These are phyloP conservation scores for Nebria salina DNA, from an alignment of 2,888 invertebrate genomes.

Conservation along the genomic window DNA sequence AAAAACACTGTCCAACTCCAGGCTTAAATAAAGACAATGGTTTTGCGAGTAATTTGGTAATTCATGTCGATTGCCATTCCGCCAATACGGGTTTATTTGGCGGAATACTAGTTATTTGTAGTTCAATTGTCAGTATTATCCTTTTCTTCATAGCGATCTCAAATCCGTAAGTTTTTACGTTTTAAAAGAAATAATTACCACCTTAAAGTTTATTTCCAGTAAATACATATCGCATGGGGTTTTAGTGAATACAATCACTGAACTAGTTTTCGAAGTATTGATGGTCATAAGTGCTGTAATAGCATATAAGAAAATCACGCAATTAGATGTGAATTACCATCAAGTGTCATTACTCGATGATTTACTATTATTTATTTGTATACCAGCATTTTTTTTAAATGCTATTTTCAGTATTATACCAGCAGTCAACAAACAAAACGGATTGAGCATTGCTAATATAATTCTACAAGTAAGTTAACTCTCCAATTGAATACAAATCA, in stretches of 20 bases:
- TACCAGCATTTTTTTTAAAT: slow-evolving; percentile 78
- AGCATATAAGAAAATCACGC: slow-evolving; percentile 72
- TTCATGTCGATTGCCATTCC: slow-evolving; percentile 78
- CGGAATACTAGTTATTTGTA: slow-evolving; percentile 68
- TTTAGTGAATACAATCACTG: slow-evolving; percentile 65
- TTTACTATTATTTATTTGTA: slow-evolving; percentile 74
- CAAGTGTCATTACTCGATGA: slow-evolving; percentile 75
- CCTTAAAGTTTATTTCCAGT: slow-evolving; percentile 54
- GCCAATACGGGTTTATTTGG: slow-evolving; percentile 79
- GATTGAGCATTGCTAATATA: slow-evolving; percentile 66
- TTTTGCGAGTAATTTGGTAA: slow-evolving; percentile 65
- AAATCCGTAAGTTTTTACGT: slow-evolving; percentile 61
- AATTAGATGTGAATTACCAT: slow-evolving; percentile 73
- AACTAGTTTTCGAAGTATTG: slow-evolving; percentile 65
- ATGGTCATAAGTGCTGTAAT: slow-evolving; percentile 70
- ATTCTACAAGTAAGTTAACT: slow-evolving; percentile 65
- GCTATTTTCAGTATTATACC: slow-evolving; percentile 75
- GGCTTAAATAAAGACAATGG: slow-evolving; percentile 51
- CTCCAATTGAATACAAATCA: neutral
- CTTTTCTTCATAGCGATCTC: slow-evolving; percentile 69
- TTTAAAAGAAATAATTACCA: neutral
- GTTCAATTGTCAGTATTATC: slow-evolving; percentile 69
- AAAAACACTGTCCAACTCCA: slow-evolving; percentile 57
- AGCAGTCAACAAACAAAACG: slow-evolving; percentile 66
- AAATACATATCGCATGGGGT: slow-evolving; percentile 65